These are phyloP conservation scores for Hemibagrus guttatus DNA, from an alignment of 2,797 vertebrate genomes.

Conservation along the genomic window DNA sequence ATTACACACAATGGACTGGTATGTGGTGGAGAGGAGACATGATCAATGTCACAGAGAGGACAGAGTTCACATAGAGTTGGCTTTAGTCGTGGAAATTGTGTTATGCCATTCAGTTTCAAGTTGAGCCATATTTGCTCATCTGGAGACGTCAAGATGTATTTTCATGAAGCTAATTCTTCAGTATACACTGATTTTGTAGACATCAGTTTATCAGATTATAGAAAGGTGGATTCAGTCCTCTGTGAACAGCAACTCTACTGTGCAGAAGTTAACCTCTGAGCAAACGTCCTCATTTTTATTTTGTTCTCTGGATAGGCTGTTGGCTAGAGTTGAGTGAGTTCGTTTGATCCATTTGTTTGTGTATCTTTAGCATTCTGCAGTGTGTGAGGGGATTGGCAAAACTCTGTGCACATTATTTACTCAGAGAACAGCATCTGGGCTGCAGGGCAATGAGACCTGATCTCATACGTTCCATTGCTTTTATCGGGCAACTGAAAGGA, in stretches of 20 bases:
- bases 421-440: conserved; percentile 12
- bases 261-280: neutral
- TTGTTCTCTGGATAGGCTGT: neutral
- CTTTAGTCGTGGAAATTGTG: neutral
- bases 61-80: neutral
- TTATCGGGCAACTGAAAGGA: neutral
- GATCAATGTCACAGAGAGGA: neutral
- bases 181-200: neutral
- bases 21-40: neutral
- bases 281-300: neutral
- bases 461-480: conserved; percentile 3
- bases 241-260: neutral
- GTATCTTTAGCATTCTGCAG: conserved; percentile 6
- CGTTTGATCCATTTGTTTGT: conserved; percentile 22
- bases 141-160: neutral
- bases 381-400: conserved; percentile 19
- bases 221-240: too few relatives aligned
- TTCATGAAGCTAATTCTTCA: neutral
- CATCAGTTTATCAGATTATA: neutral
- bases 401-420: conserved; percentile 11
- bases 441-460: neutral
- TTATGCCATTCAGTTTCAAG: neutral
- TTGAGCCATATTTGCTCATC: neutral
- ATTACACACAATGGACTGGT: neutral
- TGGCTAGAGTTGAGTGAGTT: neutral